A percentile compares a stretch with the other conserved stretches of the same genome.
These are phyloP conservation scores for Calyptommatus sinebrachiatus DNA, from an alignment of 2,113 vertebrate species.

Conservation along the genomic window DNA sequence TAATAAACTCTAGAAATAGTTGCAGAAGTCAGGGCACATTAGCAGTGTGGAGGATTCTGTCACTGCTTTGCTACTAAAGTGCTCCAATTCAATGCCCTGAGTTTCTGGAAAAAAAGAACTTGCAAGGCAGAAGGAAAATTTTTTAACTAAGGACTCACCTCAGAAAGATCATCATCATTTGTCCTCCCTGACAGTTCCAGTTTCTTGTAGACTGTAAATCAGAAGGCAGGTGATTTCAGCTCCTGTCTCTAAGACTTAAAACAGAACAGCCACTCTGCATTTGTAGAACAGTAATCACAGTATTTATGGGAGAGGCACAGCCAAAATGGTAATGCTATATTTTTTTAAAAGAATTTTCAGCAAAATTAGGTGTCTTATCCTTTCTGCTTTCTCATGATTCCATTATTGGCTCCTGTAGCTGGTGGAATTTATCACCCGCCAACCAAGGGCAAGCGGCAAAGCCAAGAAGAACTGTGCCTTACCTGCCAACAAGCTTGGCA, in stretches of 20 bases:
- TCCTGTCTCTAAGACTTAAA: constrained; percentile 6
- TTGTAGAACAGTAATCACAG: neutral
- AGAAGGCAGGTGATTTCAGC: constrained; percentile 1
- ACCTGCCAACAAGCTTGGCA: neutral
- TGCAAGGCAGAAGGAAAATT: neutral
- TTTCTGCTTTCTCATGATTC: neutral
- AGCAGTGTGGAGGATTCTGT: no score
- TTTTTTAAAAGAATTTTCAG: neutral
- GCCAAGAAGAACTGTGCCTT: neutral
- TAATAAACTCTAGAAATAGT: no score
- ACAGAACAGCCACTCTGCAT: neutral
- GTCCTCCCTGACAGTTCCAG: neutral
- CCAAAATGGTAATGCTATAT: neutral
- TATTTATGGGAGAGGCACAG: constrained; percentile 2
- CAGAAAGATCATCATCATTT: neutral
- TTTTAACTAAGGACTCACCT: neutral
- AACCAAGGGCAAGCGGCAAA: neutral
- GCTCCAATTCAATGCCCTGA: no score
- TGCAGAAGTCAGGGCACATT: no score
- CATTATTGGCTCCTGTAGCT: neutral
- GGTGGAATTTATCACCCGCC: neutral
- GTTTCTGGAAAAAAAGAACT: neutral
- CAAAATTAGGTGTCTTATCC: neutral
- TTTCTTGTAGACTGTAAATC: neutral
- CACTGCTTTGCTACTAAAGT: no score